Conservation (phyloP, 2,888 invertebrate genomes). For the Graphium colonna region DNA sequence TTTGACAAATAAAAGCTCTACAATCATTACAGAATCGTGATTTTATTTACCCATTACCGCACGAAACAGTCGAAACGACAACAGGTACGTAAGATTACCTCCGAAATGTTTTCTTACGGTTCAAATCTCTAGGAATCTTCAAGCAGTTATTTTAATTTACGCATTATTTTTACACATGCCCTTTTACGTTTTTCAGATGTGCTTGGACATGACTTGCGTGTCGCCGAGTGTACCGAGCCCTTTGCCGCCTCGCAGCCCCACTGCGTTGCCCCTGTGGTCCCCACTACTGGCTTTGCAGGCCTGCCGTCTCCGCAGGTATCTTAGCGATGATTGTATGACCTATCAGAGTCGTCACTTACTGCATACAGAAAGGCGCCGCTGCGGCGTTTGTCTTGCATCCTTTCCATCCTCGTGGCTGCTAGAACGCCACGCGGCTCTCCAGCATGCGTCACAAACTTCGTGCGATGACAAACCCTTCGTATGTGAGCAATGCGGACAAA, state of each 20-base stretch:
- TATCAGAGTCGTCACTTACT: conserved; percentile 61
- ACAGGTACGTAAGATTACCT: conserved; percentile 36
- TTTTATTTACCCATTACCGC: conserved; percentile 43
- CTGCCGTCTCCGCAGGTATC: conserved; percentile 69
- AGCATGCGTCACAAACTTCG: conserved; percentile 84
- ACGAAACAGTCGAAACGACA: not conserved
- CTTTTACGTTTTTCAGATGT: conserved; percentile 53
- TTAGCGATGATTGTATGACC: conserved; percentile 74
- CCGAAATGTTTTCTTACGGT: not conserved
- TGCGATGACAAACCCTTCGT: conserved; percentile 93
- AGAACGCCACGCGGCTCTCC: conserved; percentile 91
- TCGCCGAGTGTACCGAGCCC: conserved; percentile 54
- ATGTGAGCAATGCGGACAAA: conserved; percentile 94
- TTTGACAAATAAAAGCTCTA: conserved; percentile 90
- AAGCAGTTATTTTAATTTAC: not conserved
- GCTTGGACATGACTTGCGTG: conserved; percentile 66
- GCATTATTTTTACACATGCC: too few relatives aligned
- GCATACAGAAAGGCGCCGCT: conserved; percentile 79
- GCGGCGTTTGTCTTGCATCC: conserved; percentile 91
- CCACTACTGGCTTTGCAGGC: conserved; percentile 72
- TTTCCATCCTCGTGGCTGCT: conserved; percentile 93
- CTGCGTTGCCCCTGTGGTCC: conserved; percentile 65
- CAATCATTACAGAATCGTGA: conserved; percentile 71
- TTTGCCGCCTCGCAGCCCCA: conserved; percentile 57
- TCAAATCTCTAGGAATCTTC: not conserved